A percentile compares a stretch with the other conserved stretches of the same genome.
Conservation (phyloP, 2,888 invertebrate genomes). For the Lithodes maja region DNA sequence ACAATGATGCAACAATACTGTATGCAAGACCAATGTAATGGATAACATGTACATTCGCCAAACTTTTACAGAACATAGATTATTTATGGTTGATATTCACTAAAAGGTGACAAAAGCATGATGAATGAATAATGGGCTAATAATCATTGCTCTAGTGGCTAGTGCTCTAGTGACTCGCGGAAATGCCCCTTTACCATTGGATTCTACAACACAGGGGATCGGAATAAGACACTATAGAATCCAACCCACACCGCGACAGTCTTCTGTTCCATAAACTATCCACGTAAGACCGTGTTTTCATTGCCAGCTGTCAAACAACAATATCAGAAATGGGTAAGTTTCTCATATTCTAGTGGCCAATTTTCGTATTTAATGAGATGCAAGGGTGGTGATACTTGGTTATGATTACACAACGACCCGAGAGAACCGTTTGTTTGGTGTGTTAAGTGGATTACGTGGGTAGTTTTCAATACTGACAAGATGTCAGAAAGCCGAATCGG, state of each 20-base stretch:
- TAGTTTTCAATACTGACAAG: not conserved
- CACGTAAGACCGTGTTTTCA: slow-evolving; percentile 39
- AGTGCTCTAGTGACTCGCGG: not conserved
- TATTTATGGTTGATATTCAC: too few species aligned
- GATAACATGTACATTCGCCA: too few species aligned
- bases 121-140: too few species aligned
- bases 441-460: not conserved
- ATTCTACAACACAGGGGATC: too few species aligned
- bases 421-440: too few species aligned
- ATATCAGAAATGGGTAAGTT: slow-evolving; percentile 49
- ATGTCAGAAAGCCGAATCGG: not conserved
- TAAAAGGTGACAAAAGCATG: too few species aligned
- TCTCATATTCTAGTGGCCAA: not conserved
- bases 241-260: not conserved
- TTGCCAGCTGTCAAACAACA: slow-evolving; percentile 63
- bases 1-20: too few species aligned
- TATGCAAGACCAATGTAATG: too few species aligned
- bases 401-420: too few species aligned
- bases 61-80: too few species aligned
- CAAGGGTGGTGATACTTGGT: too few species aligned
- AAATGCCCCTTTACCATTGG: not conserved
- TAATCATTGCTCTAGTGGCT: not conserved
- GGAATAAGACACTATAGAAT: not conserved
- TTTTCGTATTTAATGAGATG: too few species aligned
- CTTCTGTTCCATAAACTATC: not conserved